Conservation (phyloP, 2,797 vertebrate species). For the Neosilurus mollespiculum region DNA sequence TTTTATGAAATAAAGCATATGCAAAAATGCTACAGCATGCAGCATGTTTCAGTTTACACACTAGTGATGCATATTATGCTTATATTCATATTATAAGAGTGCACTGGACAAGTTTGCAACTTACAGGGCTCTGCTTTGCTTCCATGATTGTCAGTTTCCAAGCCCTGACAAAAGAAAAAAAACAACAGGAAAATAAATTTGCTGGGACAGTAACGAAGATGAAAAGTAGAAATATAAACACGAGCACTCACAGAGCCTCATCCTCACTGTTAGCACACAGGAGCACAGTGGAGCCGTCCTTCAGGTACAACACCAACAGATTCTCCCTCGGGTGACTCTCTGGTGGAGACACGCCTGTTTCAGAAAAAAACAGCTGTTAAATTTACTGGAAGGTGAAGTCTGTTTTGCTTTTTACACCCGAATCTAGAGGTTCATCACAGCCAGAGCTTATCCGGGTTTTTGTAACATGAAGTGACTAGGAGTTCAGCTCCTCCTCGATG, state of each 20-base stretch:
- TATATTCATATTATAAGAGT: background rate
- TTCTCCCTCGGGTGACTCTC: conserved; percentile 83
- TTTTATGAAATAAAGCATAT: background rate
- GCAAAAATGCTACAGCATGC: background rate
- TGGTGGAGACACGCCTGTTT: conserved; percentile 81
- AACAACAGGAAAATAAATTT: background rate
- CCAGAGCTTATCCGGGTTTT: no score
- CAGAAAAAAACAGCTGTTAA: background rate
- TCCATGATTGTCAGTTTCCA: conserved; percentile 92
- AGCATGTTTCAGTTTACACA: background rate
- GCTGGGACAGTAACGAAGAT: background rate
- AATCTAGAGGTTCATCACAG: no score
- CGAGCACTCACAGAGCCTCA: conserved; percentile 83
- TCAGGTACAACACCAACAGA: conserved; percentile 77
- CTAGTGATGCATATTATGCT: background rate
- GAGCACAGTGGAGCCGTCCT: conserved; percentile 75
- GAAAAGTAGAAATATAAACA: background rate
- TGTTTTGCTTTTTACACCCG: no score
- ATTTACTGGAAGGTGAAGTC: background rate
- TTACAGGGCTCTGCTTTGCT: conserved; percentile 84
- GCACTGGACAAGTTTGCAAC: conserved; percentile 45
- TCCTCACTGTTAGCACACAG: conserved; percentile 90
- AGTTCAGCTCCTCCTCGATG: no score
- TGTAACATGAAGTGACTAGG: no score
- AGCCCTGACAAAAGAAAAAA: conserved; percentile 73